Evolutionary conservation across 64 coral and sea anemone species (phyloP).

Genomic region (Anthopleura sola): DNA sequence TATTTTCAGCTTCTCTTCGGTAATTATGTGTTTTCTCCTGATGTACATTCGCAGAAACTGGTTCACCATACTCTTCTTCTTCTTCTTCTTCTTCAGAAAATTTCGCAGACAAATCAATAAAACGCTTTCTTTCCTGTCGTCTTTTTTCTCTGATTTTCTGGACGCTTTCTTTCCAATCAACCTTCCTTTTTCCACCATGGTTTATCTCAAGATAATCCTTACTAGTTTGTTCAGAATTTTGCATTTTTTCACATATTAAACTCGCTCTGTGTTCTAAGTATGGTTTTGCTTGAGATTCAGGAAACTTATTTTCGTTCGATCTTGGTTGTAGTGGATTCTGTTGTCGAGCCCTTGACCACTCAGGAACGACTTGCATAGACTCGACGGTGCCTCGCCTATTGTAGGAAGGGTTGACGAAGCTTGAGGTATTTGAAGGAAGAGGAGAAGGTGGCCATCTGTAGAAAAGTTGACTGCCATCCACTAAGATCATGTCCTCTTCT

Average conservation of each 20-base stretch:
- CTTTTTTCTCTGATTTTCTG: background rate
- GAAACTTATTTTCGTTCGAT: background rate
- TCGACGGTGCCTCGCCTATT: background rate
- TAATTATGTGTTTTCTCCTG: background rate
- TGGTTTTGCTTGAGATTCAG: background rate
- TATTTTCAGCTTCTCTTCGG: background rate
- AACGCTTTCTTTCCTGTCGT: background rate
- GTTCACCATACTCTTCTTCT: background rate
- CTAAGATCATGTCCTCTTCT: background rate
- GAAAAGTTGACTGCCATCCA: background rate
- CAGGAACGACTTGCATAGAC: background rate
- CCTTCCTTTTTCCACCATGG: background rate
- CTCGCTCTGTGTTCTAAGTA: background rate
- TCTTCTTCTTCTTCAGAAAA: background rate
- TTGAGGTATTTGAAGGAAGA: background rate
- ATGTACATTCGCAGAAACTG: background rate
- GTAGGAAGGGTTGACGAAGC: background rate
- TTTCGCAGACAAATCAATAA: background rate
- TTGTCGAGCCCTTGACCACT: background rate
- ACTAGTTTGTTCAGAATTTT: background rate
- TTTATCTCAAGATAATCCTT: background rate
- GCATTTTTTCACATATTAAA: background rate
- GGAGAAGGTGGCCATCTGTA: background rate
- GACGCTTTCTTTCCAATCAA: background rate
- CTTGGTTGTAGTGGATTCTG: background rate